A percentile compares a stretch with the other conserved stretches of the same genome.
phyloP scores from a whole-genome alignment of 2,797 vertebrate species.

The Schizopygopsis malacanthus region DNA sequence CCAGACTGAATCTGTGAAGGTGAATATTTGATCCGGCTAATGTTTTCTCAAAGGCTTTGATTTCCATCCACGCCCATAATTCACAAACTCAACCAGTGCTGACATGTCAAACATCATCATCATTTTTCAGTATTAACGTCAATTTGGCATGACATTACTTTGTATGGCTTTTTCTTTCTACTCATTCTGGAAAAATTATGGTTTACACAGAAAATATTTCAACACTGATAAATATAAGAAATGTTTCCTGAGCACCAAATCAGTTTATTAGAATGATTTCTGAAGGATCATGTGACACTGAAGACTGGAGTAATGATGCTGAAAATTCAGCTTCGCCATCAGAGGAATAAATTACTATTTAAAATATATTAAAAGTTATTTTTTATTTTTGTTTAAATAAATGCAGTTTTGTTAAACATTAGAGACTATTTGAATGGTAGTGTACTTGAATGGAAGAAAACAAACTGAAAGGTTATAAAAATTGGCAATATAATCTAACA shows the following conservation, averaged over 20 bases:
- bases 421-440: background rate
- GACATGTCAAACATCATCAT: background rate
- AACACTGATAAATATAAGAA: no score
- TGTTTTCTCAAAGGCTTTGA: background rate
- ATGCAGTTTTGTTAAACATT: background rate
- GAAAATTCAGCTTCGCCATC: background rate
- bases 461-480: background rate
- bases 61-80: background rate
- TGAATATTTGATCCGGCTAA: slow-evolving; percentile 59
- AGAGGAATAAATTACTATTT: background rate
- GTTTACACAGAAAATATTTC: background rate
- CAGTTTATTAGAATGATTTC: background rate
- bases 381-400: background rate
- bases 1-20: slow-evolving; percentile 83
- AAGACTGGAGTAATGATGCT: background rate
- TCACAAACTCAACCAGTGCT: background rate
- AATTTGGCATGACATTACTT: background rate
- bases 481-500: background rate
- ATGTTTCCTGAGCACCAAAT: background rate
- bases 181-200: background rate
- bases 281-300: background rate
- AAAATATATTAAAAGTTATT: background rate
- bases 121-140: background rate
- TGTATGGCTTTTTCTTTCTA: background rate
- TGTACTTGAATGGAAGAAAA: background rate